phyloP scores from a whole-genome alignment of 2,888 invertebrate genomes.

The Ceraclea dissimilis region DNA sequence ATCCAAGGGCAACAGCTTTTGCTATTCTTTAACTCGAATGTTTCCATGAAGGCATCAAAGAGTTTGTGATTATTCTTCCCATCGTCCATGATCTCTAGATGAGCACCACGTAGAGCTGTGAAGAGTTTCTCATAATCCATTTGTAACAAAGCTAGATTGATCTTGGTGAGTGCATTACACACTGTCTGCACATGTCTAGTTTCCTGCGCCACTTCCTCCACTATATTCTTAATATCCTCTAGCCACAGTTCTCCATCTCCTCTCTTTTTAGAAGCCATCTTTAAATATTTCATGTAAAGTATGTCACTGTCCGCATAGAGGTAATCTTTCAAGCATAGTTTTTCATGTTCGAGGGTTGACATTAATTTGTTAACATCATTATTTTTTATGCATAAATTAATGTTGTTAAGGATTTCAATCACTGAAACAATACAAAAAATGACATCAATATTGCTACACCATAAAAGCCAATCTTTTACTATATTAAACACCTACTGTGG shows the following conservation, averaged over 20 bases:
- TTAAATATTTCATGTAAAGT: conserved; percentile 47
- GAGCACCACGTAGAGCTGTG: neutral
- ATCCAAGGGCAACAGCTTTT: conserved; percentile 46
- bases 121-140: conserved; percentile 32
- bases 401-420: conserved; percentile 48
- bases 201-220: conserved; percentile 44
- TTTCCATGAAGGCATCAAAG: conserved; percentile 45
- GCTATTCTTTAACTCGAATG: conserved; percentile 40
- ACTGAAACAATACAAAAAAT: conserved; percentile 36
- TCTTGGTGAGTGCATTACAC: conserved; percentile 40
- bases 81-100: conserved; percentile 12
- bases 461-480: too few relatives aligned
- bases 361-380: conserved; percentile 47
- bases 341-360: conserved; percentile 41
- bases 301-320: conserved; percentile 44
- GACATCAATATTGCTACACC: too few relatives aligned
- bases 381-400: conserved; percentile 53
- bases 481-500: too few relatives aligned
- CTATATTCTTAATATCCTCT: conserved; percentile 47
- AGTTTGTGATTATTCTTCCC: conserved; percentile 38
- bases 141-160: conserved; percentile 41
- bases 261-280: conserved; percentile 43
- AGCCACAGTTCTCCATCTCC: conserved; percentile 53
- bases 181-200: conserved; percentile 43
- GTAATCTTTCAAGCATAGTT: conserved; percentile 38